phyloP scores from a whole-genome alignment of 30 jellyfish, hydroid and myxozoan species.

The Aurelia sp. region DNA sequence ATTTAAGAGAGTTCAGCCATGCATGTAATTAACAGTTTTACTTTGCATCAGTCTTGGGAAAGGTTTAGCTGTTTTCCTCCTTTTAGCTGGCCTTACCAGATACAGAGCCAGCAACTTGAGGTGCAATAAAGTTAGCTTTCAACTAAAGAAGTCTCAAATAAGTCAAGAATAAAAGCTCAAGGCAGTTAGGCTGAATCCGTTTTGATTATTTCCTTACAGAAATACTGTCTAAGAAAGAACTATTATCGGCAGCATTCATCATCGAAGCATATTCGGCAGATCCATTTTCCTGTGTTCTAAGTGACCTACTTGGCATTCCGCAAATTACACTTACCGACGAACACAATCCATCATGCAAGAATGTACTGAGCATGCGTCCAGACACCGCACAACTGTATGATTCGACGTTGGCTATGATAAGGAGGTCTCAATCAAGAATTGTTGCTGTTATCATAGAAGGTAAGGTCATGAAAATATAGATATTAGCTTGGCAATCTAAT shows the following conservation, averaged over 20 bases:
- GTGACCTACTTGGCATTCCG: conserved; percentile 85
- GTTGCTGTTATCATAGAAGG: conserved; percentile 85
- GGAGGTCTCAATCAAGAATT: conserved; percentile 61
- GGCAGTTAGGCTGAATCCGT: not conserved
- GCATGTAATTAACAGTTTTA: too few species aligned
- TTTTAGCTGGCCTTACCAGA: too few species aligned
- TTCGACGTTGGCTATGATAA: conserved; percentile 67
- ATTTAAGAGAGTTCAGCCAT: too few species aligned
- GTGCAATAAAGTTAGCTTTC: too few species aligned
- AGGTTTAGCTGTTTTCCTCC: too few species aligned
- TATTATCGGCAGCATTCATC: conserved; percentile 67
- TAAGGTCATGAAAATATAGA: not conserved
- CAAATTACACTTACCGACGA: conserved; percentile 74
- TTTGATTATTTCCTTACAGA: conserved; percentile 2
- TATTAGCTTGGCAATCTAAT: not conserved
- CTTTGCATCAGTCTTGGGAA: too few species aligned
- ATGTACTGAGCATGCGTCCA: conserved; percentile 86
- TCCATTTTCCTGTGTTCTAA: conserved; percentile 73
- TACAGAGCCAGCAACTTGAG: too few species aligned
- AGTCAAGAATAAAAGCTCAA: not conserved
- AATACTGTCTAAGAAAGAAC: conserved; percentile 26
- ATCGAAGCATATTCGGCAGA: conserved; percentile 70
- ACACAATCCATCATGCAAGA: conserved; percentile 73
- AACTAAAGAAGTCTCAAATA: too few species aligned
- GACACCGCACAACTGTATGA: conserved; percentile 70